phyloP scores from a whole-genome alignment of 2,888 invertebrate genomes.

The Diaperis boleti region DNA sequence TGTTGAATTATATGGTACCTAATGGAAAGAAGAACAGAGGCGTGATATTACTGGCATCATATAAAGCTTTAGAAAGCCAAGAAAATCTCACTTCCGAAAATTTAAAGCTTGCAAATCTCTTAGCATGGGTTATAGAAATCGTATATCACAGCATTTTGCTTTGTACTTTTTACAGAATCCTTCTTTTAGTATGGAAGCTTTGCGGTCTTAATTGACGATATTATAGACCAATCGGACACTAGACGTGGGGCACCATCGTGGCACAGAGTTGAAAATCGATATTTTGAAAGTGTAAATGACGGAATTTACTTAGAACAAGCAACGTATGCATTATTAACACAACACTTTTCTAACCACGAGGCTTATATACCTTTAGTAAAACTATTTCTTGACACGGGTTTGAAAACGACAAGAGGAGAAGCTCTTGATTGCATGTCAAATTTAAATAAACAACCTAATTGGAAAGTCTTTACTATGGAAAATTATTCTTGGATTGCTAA shows the following conservation, averaged over 20 bases:
- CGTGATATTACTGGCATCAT: slow-evolving; percentile 76
- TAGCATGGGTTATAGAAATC: slow-evolving; percentile 88
- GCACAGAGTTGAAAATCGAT: slow-evolving; percentile 82
- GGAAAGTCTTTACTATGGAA: slow-evolving; percentile 84
- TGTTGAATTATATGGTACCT: slow-evolving; percentile 88
- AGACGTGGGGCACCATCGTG: slow-evolving; percentile 92
- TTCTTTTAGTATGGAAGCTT: slow-evolving; percentile 85
- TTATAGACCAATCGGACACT: slow-evolving; percentile 87
- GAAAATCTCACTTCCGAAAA: slow-evolving; percentile 75
- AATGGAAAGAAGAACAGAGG: slow-evolving; percentile 86
- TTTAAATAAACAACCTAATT: slow-evolving; percentile 71
- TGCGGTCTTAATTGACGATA: slow-evolving; percentile 89
- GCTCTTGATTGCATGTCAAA: slow-evolving; percentile 81
- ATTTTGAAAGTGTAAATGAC: slow-evolving; percentile 87
- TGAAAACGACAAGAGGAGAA: slow-evolving; percentile 86
- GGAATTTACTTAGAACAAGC: slow-evolving; percentile 82
- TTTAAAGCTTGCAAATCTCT: slow-evolving; percentile 78
- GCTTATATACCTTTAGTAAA: slow-evolving; percentile 85
- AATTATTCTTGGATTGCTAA: slow-evolving; percentile 88
- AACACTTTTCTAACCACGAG: slow-evolving; percentile 79
- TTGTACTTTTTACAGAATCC: slow-evolving; percentile 12
- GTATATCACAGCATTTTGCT: not conserved
- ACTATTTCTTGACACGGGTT: slow-evolving; percentile 81
- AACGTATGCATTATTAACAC: slow-evolving; percentile 81
- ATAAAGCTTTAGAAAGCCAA: slow-evolving; percentile 72